Conservation (phyloP, 2,113 vertebrate species). For the Hemiscyllium ocellatum region DNA sequence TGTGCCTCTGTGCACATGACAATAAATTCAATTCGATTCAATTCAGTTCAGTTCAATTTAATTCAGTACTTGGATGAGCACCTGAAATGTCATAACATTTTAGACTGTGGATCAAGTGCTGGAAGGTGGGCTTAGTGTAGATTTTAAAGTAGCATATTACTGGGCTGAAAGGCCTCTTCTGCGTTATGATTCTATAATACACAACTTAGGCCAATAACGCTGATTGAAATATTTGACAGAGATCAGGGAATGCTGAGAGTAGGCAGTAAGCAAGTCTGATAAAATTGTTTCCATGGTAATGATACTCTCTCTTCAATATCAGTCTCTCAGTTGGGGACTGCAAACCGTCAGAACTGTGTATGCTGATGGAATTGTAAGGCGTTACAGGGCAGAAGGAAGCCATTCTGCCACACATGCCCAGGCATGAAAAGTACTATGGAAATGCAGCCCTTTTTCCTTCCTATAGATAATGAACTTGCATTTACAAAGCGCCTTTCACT, state of each 20-base stretch:
- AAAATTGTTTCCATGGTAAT: neutral
- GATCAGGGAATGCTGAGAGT: neutral
- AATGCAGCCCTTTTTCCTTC: neutral
- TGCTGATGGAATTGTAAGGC: neutral
- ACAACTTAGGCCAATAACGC: neutral
- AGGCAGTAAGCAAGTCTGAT: neutral
- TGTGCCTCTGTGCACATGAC: too few relatives aligned
- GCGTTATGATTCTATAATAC: neutral
- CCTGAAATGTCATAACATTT: too few relatives aligned
- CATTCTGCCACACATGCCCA: neutral
- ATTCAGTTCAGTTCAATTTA: too few relatives aligned
- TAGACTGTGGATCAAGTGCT: too few relatives aligned
- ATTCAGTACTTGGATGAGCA: too few relatives aligned
- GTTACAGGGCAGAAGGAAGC: neutral
- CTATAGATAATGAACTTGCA: neutral
- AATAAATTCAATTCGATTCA: too few relatives aligned
- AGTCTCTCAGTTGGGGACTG: neutral
- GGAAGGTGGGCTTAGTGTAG: too few relatives aligned
- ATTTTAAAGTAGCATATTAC: too few relatives aligned
- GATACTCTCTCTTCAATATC: neutral
- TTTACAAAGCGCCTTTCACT: neutral
- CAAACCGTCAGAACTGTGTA: neutral
- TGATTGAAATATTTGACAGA: neutral
- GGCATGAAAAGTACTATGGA: neutral
- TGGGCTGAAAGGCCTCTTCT: too few relatives aligned